Base-by-base conservation (phyloP, 2,888 invertebrate species). In the Protula sp. region DNA sequence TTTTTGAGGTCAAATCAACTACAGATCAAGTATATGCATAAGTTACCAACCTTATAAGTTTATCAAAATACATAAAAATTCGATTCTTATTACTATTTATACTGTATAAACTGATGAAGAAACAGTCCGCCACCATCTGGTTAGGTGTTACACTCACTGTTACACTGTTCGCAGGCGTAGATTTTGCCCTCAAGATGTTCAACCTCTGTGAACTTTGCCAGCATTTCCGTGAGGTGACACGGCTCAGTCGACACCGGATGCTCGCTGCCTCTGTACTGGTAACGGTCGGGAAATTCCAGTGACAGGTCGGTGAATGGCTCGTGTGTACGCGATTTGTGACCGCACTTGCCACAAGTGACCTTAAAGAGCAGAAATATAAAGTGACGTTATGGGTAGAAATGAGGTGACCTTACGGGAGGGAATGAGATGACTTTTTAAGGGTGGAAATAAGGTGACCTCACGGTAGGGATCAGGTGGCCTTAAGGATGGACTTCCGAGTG, bases 271-370 rank as follows among this genome's bases (percentile, higher is more conserved):
- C 19, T 9, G 38, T 38, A 38, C 9, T 38, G 78, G 64, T 73
- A 80, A 30, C 74, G 60, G 27, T 71, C 59, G 2, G 79, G 80
- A 59, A 80, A 80, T 64, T 80, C 80, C 45, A 80, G 65, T 1
- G 77, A 77, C 31, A 80, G 68, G 63, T 80, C 80, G 66, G 74
- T 68, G 69, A 77, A 80, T 3, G 77, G 72, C 62, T 80, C 80
- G 54, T 65, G 67, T 9, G 71, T 72, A 47, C 69, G 62, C 2
- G 76, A 74, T n/a, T 69, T 61, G 54, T 74, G 71, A 30, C 65
- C 69, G 66, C 79, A 79, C 1, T 67, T 55, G 52, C 69, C 57
- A 59, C 78, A 79, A 14, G 67, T 72, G 29, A 79, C 76, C 77
- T 78, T 62, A 3, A 65, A 58, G n/a, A n/a, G n/a, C 51, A 54